Evolutionary conservation across 2,888 invertebrate species (phyloP).

Genomic region (Pyrrhia umbra): DNA sequence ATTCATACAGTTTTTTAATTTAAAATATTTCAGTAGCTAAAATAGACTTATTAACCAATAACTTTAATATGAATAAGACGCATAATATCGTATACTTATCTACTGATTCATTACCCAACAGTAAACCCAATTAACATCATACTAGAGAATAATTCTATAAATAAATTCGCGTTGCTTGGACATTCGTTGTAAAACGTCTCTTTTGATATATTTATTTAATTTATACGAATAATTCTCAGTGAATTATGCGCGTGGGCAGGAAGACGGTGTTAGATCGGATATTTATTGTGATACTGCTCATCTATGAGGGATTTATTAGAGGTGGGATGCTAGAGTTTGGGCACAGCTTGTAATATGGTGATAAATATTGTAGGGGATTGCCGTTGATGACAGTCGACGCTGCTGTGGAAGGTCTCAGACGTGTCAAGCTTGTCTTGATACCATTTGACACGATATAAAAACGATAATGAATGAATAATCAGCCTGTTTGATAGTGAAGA

Average conservation of each 20-base stretch:
- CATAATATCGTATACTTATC: no score
- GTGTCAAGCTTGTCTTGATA: slow-evolving; percentile 38
- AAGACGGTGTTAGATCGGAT: slow-evolving; percentile 87
- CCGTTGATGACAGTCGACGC: slow-evolving; percentile 52
- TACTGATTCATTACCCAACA: slow-evolving; percentile 49
- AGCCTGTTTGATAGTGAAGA: slow-evolving; percentile 37
- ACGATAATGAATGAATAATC: slow-evolving; percentile 50
- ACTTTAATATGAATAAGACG: no score
- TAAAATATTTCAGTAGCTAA: no score
- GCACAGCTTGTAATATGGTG: slow-evolving; percentile 57
- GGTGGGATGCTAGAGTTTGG: slow-evolving; percentile 59
- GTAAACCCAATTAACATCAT: slow-evolving; percentile 73
- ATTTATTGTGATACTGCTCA: slow-evolving; percentile 85
- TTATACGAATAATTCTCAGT: slow-evolving; percentile 86
- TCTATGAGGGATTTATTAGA: slow-evolving; percentile 85
- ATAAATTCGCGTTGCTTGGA: slow-evolving; percentile 81
- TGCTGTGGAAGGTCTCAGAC: slow-evolving; percentile 51
- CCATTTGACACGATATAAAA: slow-evolving; percentile 39
- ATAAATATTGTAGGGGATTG: slow-evolving; percentile 58
- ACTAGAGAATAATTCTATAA: slow-evolving; percentile 73
- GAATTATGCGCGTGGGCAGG: slow-evolving; percentile 87
- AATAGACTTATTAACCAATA: no score
- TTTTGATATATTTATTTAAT: slow-evolving; percentile 88
- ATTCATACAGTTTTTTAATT: no score
- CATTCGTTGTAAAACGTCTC: slow-evolving; percentile 83